Evolutionary conservation across 2,888 invertebrate genomes (phyloP).

Genomic region (Beris morrisii): DNA sequence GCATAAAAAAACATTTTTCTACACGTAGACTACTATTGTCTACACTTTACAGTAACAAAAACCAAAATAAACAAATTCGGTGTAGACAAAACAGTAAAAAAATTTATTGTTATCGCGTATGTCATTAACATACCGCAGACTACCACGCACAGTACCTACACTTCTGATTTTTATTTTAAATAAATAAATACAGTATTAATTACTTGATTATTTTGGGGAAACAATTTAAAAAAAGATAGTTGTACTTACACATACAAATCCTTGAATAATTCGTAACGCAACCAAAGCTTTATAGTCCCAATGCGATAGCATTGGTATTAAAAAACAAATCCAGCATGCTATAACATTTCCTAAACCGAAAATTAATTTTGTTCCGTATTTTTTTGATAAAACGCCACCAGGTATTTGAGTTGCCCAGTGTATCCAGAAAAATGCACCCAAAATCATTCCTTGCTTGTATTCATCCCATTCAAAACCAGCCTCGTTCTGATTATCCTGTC

Average conservation of each 20-base stretch:
- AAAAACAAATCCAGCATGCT: conserved; percentile 65
- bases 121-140: no score
- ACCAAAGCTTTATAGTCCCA: conserved; percentile 62
- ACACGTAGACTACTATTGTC: no score
- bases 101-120: no score
- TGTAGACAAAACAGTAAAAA: no score
- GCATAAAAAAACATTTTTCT: no score
- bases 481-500: no score
- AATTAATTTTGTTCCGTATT: conserved; percentile 70
- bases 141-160: no score
- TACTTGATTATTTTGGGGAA: no score
- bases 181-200: no score
- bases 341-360: conserved; percentile 69
- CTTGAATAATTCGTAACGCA: conserved; percentile 66
- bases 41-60: no score
- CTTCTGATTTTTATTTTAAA: no score
- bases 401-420: conserved; percentile 73
- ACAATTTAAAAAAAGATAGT: neutral
- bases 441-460: conserved; percentile 63
- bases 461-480: conserved; percentile 65
- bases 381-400: conserved; percentile 68
- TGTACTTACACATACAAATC: conserved; percentile 65
- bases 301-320: conserved; percentile 67
- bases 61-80: no score
- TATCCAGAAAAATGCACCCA: conserved; percentile 73